Conservation (phyloP, 2,113 vertebrate genomes). For the Pipra filicauda region DNA sequence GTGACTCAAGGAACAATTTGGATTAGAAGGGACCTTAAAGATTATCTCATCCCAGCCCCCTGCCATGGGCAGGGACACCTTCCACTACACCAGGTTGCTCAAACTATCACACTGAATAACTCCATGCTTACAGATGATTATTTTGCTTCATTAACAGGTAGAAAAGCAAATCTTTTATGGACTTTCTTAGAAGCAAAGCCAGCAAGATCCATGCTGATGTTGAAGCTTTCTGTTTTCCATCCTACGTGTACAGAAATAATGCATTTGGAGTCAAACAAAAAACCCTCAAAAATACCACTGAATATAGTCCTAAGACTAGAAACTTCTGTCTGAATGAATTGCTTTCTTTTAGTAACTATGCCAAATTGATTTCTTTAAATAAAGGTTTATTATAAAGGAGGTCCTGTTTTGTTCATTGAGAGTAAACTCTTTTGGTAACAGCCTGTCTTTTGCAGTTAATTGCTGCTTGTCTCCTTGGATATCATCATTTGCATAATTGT, state of each 20-base stretch:
- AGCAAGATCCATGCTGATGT: not conserved
- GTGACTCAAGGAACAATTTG: not conserved
- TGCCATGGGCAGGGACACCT: not conserved
- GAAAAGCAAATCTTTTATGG: not conserved
- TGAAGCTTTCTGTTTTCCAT: not conserved
- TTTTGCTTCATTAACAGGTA: not conserved
- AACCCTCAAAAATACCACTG: not conserved
- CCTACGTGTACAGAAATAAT: not conserved
- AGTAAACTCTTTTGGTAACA: conserved; percentile 69
- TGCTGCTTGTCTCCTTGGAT: conserved; percentile 75
- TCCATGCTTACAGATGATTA: not conserved
- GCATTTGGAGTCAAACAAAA: not conserved
- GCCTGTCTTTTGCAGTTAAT: conserved; percentile 74
- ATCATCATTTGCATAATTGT: conserved; percentile 77
- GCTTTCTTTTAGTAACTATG: conserved; percentile 49
- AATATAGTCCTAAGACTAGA: conserved; percentile 3
- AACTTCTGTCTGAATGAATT: conserved; percentile 52
- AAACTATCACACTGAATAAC: not conserved
- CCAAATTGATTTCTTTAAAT: conserved; percentile 69
- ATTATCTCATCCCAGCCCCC: fast-evolving
- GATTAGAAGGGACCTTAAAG: not conserved
- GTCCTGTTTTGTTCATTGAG: conserved; percentile 57
- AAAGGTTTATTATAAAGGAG: conserved; percentile 73
- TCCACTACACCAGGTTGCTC: not conserved
- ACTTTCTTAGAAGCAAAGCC: not conserved